Evolutionary conservation across 1,140 invertebrate genomes (phyloP).

Genomic region (Drosophila repleta): DNA sequence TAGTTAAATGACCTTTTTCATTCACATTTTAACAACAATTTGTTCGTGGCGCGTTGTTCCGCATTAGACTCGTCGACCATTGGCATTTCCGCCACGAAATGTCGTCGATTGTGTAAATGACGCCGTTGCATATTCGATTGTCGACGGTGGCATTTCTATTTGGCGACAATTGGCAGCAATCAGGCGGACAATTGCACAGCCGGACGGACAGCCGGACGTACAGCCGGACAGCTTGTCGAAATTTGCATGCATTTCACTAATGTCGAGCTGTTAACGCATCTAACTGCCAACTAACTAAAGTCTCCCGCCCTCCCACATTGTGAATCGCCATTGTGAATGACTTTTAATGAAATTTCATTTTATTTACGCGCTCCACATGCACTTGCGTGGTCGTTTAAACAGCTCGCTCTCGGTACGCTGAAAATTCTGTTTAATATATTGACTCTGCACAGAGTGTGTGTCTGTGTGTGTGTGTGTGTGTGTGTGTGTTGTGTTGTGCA

Average conservation of each 20-base stretch:
- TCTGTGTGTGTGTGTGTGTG: too few relatives aligned
- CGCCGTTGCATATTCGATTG: constrained; percentile 36
- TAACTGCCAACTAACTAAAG: not conserved
- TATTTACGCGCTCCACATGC: constrained; percentile 66
- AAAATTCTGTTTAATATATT: not conserved
- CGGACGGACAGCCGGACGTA: too few relatives aligned
- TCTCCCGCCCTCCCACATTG: not conserved
- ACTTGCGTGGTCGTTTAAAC: constrained; percentile 59
- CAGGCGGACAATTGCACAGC: constrained; percentile 29
- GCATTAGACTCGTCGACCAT: constrained; percentile 14
- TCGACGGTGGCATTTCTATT: constrained; percentile 13
- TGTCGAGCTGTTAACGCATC: constrained; percentile 4
- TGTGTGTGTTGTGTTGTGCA: too few relatives aligned
- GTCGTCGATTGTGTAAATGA: constrained; percentile 21
- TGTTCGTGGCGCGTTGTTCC: too few relatives aligned
- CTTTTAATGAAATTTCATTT: constrained; percentile 60
- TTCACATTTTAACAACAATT: too few relatives aligned
- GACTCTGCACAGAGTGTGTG: too few relatives aligned
- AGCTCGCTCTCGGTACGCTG: constrained; percentile 41
- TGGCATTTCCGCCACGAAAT: constrained; percentile 20
- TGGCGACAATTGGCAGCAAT: constrained; percentile 46
- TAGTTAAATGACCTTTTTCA: too few relatives aligned
- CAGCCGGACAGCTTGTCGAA: constrained; percentile 21
- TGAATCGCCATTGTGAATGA: not conserved
- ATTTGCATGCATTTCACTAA: constrained; percentile 41